Base-by-base conservation (phyloP, 2,888 invertebrate genomes). In the Actias luna region DNA sequence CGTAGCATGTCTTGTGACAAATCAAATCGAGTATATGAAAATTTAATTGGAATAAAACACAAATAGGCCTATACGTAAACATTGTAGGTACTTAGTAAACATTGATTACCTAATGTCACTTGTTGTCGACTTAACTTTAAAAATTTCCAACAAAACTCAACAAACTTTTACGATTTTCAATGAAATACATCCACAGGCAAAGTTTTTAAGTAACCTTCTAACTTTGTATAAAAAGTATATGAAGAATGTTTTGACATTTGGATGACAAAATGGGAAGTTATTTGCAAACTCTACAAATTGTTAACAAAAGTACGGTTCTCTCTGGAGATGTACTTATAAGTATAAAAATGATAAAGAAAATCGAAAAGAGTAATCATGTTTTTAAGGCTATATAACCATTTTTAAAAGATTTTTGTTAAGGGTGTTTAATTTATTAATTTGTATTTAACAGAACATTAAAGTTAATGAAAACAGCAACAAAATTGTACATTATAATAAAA, bases 151-250 rank as follows among this genome's bases (percentile, higher is more conserved):
- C 64, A 61, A 63, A 67, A 66, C 64, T 67, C 69, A 63, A 35
- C 5, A 58, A 72, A 73, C 65, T 72, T 69, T 62, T 62, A 35
- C 63, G 67, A 68, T 77, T 74, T 78, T 75, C 67, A 70, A 69
- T 76, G 69, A 71, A 69, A 72, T 66, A 68, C 63, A 67, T 65
- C 64, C 18, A n/a, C 33, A 60, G 65, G 64, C 36, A 67, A 72
- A 76, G 67, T 74, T 79, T 74, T 67, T 71, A 69, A 77, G 74
- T 71, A 76, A 73, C 70, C 67, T 69, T 68, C 69, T 64, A 78
- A 82, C 70, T 81, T 71, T 16, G 59, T 65, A 65, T 69, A 72
- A 74, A 74, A 74, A 65, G 64, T 69, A 70, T 63, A 66, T 68
- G 70, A 68, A 72, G 72, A 25, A 50, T 69, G 64, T 72, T 64